Base-by-base conservation (phyloP, 1,140 invertebrate genomes). In the Drosophila sp. region DNA sequence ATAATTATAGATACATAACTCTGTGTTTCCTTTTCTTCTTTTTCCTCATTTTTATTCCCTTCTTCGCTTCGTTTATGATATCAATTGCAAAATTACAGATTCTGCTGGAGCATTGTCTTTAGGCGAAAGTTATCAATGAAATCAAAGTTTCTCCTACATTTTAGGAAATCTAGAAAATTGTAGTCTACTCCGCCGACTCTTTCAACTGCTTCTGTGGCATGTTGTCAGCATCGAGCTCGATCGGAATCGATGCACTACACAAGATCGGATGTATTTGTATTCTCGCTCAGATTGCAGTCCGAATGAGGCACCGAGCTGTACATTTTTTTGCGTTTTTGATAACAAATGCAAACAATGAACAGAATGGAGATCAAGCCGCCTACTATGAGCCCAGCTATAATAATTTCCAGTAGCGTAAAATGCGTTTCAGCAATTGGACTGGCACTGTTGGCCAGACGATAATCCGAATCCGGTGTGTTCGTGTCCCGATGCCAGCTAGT, bases 231-330 rank as follows among this genome's bases (percentile, higher is more conserved):
- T 43, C 59, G 18, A 40, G 38, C n/a, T 40, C n/a, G n/a, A n/a
- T n/a, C n/a, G n/a, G n/a, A 46, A 4, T 70, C 66, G 18, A 50
- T 54, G 14, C 40, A 57, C 6, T 51, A 16, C 7, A 50, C 57
- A 21, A 77, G 16, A 11, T 74, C 59, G 8, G 71, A 56, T 16
- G 14, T 14, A 34, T 53, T 65, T 18, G 76, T 70, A 38, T 62
- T 58, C 43, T 76, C 61, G 56, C 62, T 76, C 0, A 76, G 38
- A 65, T 70, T 76, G 7, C 53, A 62, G 7, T 78, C 76, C 8
- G 73, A 78, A 21, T 64, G 57, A 2, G 73, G 73, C 21, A 79
- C 67, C 25, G 51, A 48, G 4, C 45, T 56, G 48, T 76, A 79
- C 8, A 53, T 40, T 16, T 38, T 40, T 36, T 63, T 57, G n/a